Evolutionary conservation across 2,888 invertebrate genomes (phyloP).

Genomic region (Drosophila borealis): DNA sequence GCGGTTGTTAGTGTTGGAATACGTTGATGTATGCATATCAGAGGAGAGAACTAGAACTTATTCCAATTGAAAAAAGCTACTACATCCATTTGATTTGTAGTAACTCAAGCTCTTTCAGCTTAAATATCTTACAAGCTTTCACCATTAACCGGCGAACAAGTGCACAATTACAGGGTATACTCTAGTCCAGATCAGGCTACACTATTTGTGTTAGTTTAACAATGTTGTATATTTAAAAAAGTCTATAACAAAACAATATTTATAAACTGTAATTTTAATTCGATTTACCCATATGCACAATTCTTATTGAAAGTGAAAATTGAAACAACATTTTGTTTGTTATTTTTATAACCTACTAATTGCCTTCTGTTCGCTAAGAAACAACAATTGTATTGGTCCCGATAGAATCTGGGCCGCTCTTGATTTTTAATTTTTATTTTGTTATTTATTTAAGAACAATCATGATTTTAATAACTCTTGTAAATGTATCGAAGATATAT

Average conservation of each 20-base stretch:
- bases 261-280: constrained; percentile 33
- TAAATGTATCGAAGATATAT: too few species aligned
- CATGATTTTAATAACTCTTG: too few species aligned
- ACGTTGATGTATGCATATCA: too few species aligned
- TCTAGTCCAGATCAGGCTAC: not conserved
- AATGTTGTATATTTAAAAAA: constrained; percentile 32
- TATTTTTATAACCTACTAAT: constrained; percentile 9
- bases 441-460: too few species aligned
- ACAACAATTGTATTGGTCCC: not conserved
- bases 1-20: too few species aligned
- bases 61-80: too few species aligned
- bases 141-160: too few species aligned
- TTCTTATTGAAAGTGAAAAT: constrained; percentile 17
- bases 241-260: constrained; percentile 14
- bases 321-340: constrained; percentile 13
- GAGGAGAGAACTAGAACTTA: too few species aligned
- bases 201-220: not conserved
- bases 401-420: not conserved
- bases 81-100: too few species aligned
- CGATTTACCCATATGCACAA: constrained; percentile 20
- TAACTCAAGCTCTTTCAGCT: too few species aligned
- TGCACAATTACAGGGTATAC: not conserved
- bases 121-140: too few species aligned
- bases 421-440: too few species aligned
- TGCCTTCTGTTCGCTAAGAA: not conserved